Base-by-base conservation (phyloP, 2,888 invertebrate species). In the Cryptocheilus praepositus region DNA sequence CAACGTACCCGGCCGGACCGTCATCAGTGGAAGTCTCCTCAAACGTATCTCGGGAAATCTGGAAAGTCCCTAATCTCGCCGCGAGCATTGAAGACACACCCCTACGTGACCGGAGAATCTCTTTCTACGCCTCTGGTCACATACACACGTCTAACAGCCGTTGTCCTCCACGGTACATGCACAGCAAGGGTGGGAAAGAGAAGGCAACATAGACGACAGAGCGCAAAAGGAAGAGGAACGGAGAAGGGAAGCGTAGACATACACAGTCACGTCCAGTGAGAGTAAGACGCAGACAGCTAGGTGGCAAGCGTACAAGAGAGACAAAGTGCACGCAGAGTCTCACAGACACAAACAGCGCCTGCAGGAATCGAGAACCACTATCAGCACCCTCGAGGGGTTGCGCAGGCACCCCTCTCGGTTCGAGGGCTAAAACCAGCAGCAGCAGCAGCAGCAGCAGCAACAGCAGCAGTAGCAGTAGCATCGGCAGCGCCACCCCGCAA, bases 301-400 rank as follows among this genome's bases (percentile, higher is more conserved):
- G 28, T 54, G 53, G 22, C 53, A 25, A 25, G 54, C 16, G 54
- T 28, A n/a, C 25, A n/a, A 53, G n/a, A 53, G 25, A 36, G 36
- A 11, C 11, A 36, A 43, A 62, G 64, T 52, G 45, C 54, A 25
- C 56, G 59, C 53, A 62, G 45, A 18, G 36, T 45, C 15, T 62
- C 52, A 59, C 60, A 69, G 67, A 59, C 36, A 36, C 36, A 36
- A 36, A 11, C 7, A 36, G 7, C 57, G 67, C 62, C 67, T 76
- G 78, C 79, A 79, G 77, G 69, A 76, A 79, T 76, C 79, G 78
- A 74, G 79, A 70, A 76, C 76, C 71, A 67, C 64, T 73, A 78
- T 78, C 71, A 71, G 76, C 67, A 74, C 65, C 74, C 76, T 79
- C 76, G 79, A 79, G 77, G 78, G 79, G 79, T 79, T 70, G 77